Conservation (phyloP, 2,113 vertebrate species). For the Chloropsis hardwickii region DNA sequence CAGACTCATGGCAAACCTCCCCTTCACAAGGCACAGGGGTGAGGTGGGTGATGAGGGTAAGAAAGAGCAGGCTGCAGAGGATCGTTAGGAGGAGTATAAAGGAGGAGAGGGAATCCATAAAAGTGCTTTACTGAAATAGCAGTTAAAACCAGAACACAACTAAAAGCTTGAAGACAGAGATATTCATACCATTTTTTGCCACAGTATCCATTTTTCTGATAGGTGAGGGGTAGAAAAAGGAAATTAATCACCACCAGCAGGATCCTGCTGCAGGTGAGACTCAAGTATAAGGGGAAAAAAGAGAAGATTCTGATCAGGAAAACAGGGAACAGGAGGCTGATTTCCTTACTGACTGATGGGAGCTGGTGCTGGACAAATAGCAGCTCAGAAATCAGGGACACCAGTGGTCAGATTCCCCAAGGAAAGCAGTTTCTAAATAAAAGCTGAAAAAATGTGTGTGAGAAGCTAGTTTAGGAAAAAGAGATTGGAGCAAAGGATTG, state of each 20-base stretch:
- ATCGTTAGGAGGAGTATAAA: neutral
- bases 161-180: neutral
- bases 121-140: neutral
- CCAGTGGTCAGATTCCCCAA: neutral
- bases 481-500: neutral
- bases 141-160: neutral
- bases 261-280: neutral
- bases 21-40: rapidly evolving
- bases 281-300: neutral
- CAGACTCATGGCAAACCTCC: neutral
- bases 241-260: neutral
- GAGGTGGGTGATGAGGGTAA: neutral
- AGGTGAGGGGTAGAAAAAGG: neutral
- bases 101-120: neutral
- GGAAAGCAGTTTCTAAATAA: neutral
- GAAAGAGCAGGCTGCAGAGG: neutral
- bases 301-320: neutral
- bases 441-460: neutral
- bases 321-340: neutral
- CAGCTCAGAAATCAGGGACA: neutral
- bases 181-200: neutral
- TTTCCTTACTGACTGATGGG: neutral
- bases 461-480: neutral
- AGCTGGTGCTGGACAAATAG: neutral
- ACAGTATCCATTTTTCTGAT: neutral